phyloP scores from a whole-genome alignment of 2,797 vertebrate species.

The Micropoecilia bifurca region DNA sequence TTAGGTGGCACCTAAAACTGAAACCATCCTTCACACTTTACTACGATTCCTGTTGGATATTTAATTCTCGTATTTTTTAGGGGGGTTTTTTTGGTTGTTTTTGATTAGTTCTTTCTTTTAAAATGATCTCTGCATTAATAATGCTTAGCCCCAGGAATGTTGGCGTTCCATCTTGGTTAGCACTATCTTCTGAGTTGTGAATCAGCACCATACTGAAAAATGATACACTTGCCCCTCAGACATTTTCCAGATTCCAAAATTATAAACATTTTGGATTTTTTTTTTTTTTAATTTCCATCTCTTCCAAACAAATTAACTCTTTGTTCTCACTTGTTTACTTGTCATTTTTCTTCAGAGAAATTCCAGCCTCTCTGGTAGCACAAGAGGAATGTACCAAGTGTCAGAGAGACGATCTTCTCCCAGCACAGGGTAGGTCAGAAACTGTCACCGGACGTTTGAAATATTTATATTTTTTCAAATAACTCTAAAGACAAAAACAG shows the following conservation, averaged over 20 bases:
- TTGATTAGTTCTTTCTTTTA: not conserved
- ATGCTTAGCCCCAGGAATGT: not conserved
- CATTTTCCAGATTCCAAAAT: not conserved
- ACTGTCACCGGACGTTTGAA: conserved; percentile 2
- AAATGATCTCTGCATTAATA: not conserved
- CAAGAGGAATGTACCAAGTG: conserved; percentile 85
- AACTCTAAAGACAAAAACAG: not conserved
- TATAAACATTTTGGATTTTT: not conserved
- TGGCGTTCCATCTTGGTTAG: not conserved
- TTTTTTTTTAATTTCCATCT: not conserved
- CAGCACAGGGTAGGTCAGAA: conserved; percentile 81
- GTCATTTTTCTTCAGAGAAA: conserved; percentile 76
- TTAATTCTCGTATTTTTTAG: not conserved
- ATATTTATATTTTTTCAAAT: not conserved
- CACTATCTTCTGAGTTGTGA: not conserved
- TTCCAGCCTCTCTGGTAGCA: conserved; percentile 82
- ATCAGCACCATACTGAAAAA: not conserved
- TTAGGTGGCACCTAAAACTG: no score
- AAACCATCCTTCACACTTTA: not conserved
- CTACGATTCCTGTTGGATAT: not conserved
- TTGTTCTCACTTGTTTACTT: conserved; percentile 7
- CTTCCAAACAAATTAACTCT: not conserved
- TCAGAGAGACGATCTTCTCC: conserved; percentile 84
- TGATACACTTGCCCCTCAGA: not conserved
- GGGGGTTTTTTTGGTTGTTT: not conserved